Evolutionary conservation across 2,888 invertebrate genomes (phyloP).

Genomic region (Trisateles emortualis): DNA sequence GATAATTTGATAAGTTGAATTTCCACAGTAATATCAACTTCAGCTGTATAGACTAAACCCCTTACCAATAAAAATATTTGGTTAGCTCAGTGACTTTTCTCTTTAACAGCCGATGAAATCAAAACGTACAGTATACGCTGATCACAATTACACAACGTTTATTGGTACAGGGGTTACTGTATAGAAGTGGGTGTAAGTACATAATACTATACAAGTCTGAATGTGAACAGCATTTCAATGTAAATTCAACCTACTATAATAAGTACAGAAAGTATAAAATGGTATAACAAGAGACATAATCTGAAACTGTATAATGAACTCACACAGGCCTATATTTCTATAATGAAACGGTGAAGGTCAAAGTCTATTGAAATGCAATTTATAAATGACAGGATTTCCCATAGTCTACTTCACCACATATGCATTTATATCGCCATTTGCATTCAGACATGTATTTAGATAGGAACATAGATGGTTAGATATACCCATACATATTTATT

Average conservation of each 20-base stretch:
- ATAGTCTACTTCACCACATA: not conserved
- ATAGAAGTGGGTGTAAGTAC: not conserved
- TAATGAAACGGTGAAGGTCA: not conserved
- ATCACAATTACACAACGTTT: not conserved
- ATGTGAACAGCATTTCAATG: constrained; percentile 1
- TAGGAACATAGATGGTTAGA: not conserved
- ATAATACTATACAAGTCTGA: not conserved
- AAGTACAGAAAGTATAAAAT: not conserved
- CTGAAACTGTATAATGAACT: not conserved
- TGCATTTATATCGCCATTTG: not conserved
- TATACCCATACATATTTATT: not conserved
- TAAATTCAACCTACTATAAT: not conserved
- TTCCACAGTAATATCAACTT: not conserved
- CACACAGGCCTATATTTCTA: not conserved
- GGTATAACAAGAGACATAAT: not conserved
- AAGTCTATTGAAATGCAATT: not conserved
- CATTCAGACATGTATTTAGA: not conserved
- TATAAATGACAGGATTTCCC: constrained; percentile 6
- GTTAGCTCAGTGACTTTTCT: not conserved
- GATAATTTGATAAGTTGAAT: too few species aligned
- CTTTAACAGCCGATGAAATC: too few species aligned
- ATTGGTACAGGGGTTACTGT: not conserved
- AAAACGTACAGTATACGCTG: not conserved
- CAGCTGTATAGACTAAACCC: not conserved
- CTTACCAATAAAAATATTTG: not conserved